These are phyloP conservation scores for Deroptyus accipitrinus DNA, from an alignment of 2,113 vertebrate genomes.

Conservation along the genomic window DNA sequence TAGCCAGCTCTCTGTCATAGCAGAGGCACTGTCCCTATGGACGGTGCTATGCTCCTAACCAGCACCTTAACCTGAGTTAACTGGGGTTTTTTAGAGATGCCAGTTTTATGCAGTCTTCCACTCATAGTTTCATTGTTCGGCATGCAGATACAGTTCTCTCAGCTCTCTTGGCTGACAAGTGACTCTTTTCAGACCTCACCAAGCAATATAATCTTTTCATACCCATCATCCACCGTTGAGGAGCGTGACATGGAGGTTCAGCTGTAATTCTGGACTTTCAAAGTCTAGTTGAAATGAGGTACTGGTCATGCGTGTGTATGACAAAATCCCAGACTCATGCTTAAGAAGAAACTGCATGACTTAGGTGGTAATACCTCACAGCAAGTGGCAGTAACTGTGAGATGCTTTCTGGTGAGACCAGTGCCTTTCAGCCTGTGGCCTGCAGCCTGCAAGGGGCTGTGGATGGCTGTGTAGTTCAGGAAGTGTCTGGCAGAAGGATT, in stretches of 20 bases:
- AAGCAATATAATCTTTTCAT: background rate
- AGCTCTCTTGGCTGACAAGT: background rate
- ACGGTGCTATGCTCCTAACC: background rate
- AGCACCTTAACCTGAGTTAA: background rate
- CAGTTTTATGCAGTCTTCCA: background rate
- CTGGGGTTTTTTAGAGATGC: background rate
- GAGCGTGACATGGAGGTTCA: background rate
- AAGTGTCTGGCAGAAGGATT: background rate
- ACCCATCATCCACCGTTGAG: fast-evolving
- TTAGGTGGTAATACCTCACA: background rate
- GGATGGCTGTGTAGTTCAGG: fast-evolving
- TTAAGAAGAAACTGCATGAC: background rate
- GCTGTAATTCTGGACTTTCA: background rate
- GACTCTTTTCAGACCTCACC: background rate
- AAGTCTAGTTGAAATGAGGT: background rate
- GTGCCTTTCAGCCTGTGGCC: background rate
- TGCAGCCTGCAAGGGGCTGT: background rate
- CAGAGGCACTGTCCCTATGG: background rate
- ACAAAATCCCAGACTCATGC: background rate
- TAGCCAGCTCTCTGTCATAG: background rate
- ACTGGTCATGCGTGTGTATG: too few species aligned
- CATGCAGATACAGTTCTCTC: background rate
- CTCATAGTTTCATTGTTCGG: background rate
- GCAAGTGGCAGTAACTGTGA: background rate
- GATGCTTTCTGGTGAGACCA: background rate